These are phyloP conservation scores for Globodera rostochiensis DNA, from an alignment of 1,140 invertebrate species.

Conservation along the genomic window DNA sequence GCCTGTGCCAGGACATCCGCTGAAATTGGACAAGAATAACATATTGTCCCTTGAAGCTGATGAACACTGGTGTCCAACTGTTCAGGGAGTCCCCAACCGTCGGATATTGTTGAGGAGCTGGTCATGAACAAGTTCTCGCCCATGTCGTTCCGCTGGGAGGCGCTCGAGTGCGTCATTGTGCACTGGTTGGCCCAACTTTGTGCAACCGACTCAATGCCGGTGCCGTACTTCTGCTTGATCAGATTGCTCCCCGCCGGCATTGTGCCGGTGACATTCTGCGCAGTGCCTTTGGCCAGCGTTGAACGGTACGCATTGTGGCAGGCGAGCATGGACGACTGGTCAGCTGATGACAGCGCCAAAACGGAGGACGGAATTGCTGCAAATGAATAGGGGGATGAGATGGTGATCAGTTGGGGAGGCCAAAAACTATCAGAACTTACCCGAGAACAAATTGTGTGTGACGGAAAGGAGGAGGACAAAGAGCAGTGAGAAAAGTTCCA, in stretches of 20 bases:
- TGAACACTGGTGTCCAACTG: background rate
- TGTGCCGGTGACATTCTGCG: slow-evolving; percentile 2
- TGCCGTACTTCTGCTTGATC: background rate
- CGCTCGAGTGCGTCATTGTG: background rate
- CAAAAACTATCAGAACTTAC: too few relatives aligned
- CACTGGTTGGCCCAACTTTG: slow-evolving; percentile 16
- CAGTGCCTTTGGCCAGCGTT: background rate
- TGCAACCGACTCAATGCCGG: background rate
- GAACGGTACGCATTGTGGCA: slow-evolving; percentile 8
- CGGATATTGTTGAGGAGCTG: slow-evolving; percentile 2
- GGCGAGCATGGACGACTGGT: too few relatives aligned
- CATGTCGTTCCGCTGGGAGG: too few relatives aligned
- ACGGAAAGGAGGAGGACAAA: too few relatives aligned
- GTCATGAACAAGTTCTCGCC: slow-evolving; percentile 7
- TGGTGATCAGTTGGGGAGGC: too few relatives aligned
- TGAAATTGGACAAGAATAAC: background rate
- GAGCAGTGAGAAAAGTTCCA: too few relatives aligned
- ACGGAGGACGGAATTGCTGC: too few relatives aligned
- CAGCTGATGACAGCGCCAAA: too few relatives aligned
- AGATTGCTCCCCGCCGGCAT: slow-evolving; percentile 1
- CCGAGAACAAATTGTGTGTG: too few relatives aligned
- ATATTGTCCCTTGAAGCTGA: background rate
- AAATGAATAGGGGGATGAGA: too few relatives aligned
- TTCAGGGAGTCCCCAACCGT: background rate
- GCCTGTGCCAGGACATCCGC: slow-evolving; percentile 8